Base-by-base conservation (phyloP, 2,888 invertebrate species). In the Leptopilina drosophilae region DNA sequence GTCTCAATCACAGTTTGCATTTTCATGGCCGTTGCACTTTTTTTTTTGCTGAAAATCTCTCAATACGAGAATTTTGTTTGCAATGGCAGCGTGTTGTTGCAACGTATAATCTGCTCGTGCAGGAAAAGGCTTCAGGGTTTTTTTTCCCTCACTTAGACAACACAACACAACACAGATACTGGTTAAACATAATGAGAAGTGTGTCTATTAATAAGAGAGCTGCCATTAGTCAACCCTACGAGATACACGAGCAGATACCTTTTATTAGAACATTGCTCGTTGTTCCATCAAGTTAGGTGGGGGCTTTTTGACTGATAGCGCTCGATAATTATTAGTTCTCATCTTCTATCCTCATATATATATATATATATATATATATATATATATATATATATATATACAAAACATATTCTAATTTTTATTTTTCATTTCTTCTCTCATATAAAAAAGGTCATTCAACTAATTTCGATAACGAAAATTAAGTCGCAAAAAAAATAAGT, bases 121-220 rank as follows among this genome's bases (percentile, higher is more conserved):
- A 67, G 14, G 67, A 49, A 67, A 67, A 67, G 20, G 49, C 26
- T 49, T 67, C 67, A 67, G 46, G 49, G 49, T 49, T 49, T 67
- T 49, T 49, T 49, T 49, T 49, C 12, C 49, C 49, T 49, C 49
- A 67, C 46, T 11, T 67, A 67, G 46, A 67, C 15, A 66, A 14
- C 40, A 66, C 20, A n/a, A 66, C 42, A 66, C 42, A 15, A 46
- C 67, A 67, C 46, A 66, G 33, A 66, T 42, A 42, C 46, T n/a
- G 49, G 49, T 65, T 65, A 65, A 46, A 6, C 20, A 67, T 49
- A 67, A 67, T 67, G 67, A 26, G 46, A 67, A 67, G 46, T 20
- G 46, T 20, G 67, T 67, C 67, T 67, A 67, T 67, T 67, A 67
- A 67, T 67, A 67, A 67, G 67, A 67, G 49, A 20, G 26, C 20